Base-by-base conservation (phyloP, 2,888 invertebrate genomes). In the Zaprionus bogoriensis region DNA sequence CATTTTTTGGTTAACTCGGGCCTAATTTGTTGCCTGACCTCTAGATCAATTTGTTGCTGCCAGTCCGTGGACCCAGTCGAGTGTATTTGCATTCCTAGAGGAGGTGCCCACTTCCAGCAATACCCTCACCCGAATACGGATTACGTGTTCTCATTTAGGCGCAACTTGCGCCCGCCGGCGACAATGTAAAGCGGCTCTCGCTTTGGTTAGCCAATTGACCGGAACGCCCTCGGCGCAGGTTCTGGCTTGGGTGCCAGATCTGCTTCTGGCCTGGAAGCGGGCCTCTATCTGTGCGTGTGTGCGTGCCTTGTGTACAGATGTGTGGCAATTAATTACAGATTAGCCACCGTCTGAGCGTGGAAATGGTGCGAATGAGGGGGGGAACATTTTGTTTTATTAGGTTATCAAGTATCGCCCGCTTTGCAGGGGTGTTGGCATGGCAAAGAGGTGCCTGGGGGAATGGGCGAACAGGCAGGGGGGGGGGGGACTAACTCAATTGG, bases 271-370 rank as follows among this genome's bases (percentile, higher is more conserved):
- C n/a, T n/a, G n/a, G n/a, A n/a, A n/a, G n/a, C n/a, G n/a, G n/a
- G n/a, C n/a, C n/a, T 2, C 32, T 32, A 14, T 14, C 32, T 20
- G 25, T 54, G 19, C 14, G 46, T 62, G 66, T 62, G 67, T 69
- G 83, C 70, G 87, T 72, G 80, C 58, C 51, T 51, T 66, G 79
- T 67, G 36, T 68, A 64, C 66, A 74, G 74, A 79, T 73, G 67
- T 84, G 76, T 67, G 72, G 57, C 81, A 80, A 80, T 87, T 85
- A 87, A 87, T 87, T 76, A 76, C 84, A 74, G 79, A 86, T 85
- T 85, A 87, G 69, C 76, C 81, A 70, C 58, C 71, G 48, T 47
- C 58, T 60, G 46, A 68, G 53, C 62, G 65, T 77, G 58, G 69
- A 46, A 23, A 47, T 42, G 38, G 20, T 14, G 39, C 27, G 41